phyloP scores from a whole-genome alignment of 2,797 vertebrate species.

The Mormyrus proboscirostris region DNA sequence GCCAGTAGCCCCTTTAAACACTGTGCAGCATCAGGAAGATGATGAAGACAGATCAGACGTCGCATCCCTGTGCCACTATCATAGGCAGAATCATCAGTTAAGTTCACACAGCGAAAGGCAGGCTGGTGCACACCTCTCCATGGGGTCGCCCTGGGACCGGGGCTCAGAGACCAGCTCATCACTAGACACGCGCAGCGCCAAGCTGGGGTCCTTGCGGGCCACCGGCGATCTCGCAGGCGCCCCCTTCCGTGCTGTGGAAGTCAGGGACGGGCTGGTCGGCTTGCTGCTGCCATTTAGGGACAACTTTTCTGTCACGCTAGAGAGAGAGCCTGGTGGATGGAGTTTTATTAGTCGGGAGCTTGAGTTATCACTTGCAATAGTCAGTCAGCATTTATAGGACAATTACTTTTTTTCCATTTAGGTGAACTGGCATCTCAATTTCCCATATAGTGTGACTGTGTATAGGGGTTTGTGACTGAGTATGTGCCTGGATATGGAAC shows the following conservation, averaged over 20 bases:
- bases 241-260: conserved; percentile 59
- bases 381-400: not conserved
- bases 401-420: not conserved
- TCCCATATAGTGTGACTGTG: not conserved
- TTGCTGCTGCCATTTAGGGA: conserved; percentile 45
- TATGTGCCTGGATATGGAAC: not conserved
- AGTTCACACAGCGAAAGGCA: not conserved
- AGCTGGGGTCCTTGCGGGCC: not conserved
- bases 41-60: not conserved
- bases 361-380: not conserved
- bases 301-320: conserved; percentile 31
- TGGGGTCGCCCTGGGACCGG: conserved; percentile 53
- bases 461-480: not conserved
- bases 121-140: conserved; percentile 39
- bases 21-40: not conserved
- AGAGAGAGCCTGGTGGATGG: conserved; percentile 28
- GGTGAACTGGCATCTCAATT: not conserved
- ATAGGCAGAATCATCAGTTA: not conserved
- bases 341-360: not conserved
- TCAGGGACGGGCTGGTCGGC: conserved; percentile 58
- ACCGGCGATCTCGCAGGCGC: not conserved
- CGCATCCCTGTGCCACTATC: not conserved
- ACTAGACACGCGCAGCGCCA: conserved; percentile 5
- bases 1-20: not conserved
- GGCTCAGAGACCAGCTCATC: conserved; percentile 25